These are phyloP conservation scores for Numenius phaeopus DNA, from an alignment of 2,797 vertebrate genomes.

Conservation along the genomic window DNA sequence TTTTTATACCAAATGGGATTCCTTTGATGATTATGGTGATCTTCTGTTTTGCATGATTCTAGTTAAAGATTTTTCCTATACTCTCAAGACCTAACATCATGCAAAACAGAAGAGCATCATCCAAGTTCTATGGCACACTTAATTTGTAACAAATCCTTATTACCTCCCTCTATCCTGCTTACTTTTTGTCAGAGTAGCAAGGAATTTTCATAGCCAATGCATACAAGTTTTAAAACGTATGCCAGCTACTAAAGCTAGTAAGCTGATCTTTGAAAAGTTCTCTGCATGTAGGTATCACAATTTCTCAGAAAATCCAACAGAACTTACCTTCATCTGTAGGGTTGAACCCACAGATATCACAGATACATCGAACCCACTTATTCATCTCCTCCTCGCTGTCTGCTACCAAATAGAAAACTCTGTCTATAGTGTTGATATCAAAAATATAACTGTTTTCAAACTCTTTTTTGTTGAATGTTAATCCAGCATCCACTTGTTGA, in stretches of 20 bases:
- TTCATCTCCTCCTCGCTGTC: conserved; percentile 99
- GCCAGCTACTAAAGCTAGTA: background rate
- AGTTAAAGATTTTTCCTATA: background rate
- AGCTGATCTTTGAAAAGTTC: background rate
- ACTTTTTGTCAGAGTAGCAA: background rate
- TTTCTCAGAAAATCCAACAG: background rate
- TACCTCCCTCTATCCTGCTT: background rate
- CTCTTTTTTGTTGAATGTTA: conserved; percentile 98
- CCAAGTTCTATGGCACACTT: background rate
- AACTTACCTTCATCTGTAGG: conserved; percentile 96
- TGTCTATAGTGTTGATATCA: conserved; percentile 98
- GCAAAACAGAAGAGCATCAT: background rate
- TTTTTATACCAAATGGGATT: background rate
- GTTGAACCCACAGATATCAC: conserved; percentile 99
- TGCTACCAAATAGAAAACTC: conserved; percentile 97
- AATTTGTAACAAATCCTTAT: background rate
- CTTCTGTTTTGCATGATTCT: background rate
- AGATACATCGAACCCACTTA: conserved; percentile 99
- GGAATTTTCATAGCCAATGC: background rate
- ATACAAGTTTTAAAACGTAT: background rate
- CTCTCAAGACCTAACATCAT: background rate
- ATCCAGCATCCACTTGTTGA: conserved; percentile 98
- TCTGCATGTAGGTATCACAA: background rate
- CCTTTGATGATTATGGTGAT: background rate
- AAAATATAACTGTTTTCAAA: conserved; percentile 99